Evolutionary conservation across 2,797 vertebrate genomes (phyloP), one percentile per base, ranked within the genome.

Genomic region (Bradypodion ventrale): DNA sequence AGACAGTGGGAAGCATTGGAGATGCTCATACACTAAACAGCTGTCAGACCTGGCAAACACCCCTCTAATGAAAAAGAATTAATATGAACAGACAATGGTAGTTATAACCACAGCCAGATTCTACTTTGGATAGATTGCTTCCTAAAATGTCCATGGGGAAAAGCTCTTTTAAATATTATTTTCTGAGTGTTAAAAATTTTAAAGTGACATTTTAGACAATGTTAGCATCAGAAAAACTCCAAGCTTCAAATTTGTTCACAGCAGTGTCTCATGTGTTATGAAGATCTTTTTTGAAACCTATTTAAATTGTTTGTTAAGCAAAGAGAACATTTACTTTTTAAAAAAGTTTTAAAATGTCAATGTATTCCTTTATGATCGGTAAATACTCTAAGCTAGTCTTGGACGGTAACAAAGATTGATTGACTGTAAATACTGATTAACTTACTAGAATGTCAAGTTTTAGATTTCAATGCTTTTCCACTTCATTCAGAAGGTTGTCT

Each of bases 1-100:
- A 89, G 69, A 37, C 84, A 84, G 37, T 90, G 1, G 27, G 78
- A 77, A 84, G 29, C 59, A 79, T 42, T 84, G 79, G 77, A 21
- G 4, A 65, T 2, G 1, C 15, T 83, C 37, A 60, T 32, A 83
- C 40, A 32, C 62, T 80, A 79, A 79, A 75, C 65, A 74, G 62
- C 49, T 87, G 81, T 75, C 76, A 87, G 40, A 0, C 2, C 46
- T 80, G 16, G 73, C 70, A 60, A 1, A 80, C 0, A 66, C 29
- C n/a, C 78, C 32, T 75, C 63, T 69, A 60, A 91, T 82, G 56
- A 44, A 29, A 1, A 1, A 32, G 44, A 65, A 82, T 79, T 66
- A 74, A 86, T 78, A 86, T 35, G 75, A 86, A 60, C 75, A 66
- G 75, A 65, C 75, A 59, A 1, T 2, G 13, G 7, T 52, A 35